Conservation (phyloP, 2,888 invertebrate species). For the Patella depressa region DNA sequence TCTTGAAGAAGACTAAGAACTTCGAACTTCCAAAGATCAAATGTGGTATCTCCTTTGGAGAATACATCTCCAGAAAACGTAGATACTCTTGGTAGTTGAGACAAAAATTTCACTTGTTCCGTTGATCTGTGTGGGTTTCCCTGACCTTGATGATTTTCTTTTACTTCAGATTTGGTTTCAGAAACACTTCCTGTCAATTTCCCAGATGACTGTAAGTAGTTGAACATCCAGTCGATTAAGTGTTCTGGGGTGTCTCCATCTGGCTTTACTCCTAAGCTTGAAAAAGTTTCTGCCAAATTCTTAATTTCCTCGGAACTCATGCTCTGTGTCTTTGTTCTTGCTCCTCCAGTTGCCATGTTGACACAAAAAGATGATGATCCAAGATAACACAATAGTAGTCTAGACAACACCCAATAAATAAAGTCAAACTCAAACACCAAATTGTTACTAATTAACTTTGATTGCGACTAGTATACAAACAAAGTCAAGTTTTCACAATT, state of each 20-base stretch:
- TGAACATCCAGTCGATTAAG: neutral
- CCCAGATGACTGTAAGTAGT: neutral
- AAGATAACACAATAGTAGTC: no score
- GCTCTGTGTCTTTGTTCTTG: no score
- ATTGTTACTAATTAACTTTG: neutral
- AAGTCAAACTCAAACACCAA: no score
- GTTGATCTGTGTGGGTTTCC: neutral
- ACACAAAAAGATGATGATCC: no score
- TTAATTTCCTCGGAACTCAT: neutral
- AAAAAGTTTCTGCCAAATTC: neutral
- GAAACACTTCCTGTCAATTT: neutral
- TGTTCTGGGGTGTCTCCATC: neutral
- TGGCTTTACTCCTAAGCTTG: neutral
- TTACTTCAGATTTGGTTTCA: neutral
- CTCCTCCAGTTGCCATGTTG: no score
- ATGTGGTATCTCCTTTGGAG: neutral
- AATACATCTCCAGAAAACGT: neutral
- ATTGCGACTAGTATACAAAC: neutral
- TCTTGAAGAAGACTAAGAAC: neutral
- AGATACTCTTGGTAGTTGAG: neutral
- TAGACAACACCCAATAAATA: no score
- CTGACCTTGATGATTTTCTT: neutral
- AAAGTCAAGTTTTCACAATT: neutral
- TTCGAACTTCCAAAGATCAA: neutral
- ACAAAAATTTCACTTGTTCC: neutral